phyloP scores from a whole-genome alignment of 2,888 invertebrate species.

The Nipponacmea schrenckii region DNA sequence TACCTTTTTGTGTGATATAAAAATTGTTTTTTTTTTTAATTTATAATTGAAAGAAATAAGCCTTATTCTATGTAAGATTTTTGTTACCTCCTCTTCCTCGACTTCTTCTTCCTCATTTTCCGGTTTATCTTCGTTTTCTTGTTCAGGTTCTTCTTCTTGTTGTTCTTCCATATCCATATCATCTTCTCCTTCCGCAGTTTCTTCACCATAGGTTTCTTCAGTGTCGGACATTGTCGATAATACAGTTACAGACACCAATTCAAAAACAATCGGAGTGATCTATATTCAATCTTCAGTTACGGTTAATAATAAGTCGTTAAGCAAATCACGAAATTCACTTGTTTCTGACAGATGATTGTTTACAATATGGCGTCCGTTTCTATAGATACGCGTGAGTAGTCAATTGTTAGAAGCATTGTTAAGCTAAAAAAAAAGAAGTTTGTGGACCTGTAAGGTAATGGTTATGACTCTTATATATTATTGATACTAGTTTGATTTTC shows the following conservation, averaged over 20 bases:
- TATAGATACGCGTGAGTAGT: neutral
- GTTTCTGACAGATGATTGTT: too few species aligned
- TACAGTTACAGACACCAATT: too few species aligned
- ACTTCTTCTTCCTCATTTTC: conserved; percentile 43
- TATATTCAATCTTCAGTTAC: too few species aligned
- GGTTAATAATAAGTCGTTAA: too few species aligned
- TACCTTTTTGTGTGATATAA: too few species aligned
- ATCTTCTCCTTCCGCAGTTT: conserved; percentile 42
- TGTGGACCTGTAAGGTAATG: conserved; percentile 9
- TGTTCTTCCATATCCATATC: conserved; percentile 42
- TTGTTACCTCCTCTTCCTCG: conserved; percentile 38
- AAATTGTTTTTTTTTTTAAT: too few species aligned
- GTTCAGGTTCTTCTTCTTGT: conserved; percentile 40
- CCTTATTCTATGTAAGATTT: neutral
- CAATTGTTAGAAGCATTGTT: neutral
- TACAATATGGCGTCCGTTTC: conserved; percentile 5
- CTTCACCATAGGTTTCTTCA: conserved; percentile 43
- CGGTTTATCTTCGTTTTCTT: conserved; percentile 42
- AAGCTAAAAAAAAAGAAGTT: conserved; percentile 10
- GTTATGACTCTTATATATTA: conserved; percentile 11
- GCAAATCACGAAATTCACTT: too few species aligned
- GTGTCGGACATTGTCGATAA: neutral
- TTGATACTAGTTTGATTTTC: conserved; percentile 9
- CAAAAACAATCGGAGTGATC: too few species aligned
- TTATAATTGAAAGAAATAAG: neutral